Conservation (phyloP, 2,113 vertebrate species). For the Irena cyanogastra region DNA sequence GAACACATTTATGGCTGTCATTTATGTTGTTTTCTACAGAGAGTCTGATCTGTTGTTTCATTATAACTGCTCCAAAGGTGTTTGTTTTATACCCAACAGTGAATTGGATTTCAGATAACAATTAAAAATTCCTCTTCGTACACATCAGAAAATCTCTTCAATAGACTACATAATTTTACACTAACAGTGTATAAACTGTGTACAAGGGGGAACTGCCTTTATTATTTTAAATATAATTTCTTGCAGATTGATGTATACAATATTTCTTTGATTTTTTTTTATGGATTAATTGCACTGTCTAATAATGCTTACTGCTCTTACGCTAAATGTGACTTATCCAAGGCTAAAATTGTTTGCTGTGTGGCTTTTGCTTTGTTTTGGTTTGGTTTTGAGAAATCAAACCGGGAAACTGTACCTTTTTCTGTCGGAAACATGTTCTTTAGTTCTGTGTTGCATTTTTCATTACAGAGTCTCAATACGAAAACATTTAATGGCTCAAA, state of each 20-base stretch:
- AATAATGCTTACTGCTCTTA: neutral
- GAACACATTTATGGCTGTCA: neutral
- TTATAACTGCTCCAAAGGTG: neutral
- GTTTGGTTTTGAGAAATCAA: slow-evolving; percentile 28
- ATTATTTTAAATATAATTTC: neutral
- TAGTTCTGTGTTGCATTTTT: slow-evolving; percentile 73
- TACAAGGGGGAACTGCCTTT: neutral
- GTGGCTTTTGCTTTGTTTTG: neutral
- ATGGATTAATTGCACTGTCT: neutral
- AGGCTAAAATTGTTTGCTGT: slow-evolving; percentile 5
- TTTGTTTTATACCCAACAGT: neutral
- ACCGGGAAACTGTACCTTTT: slow-evolving; percentile 65
- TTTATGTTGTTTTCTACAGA: neutral
- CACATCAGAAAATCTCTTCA: neutral
- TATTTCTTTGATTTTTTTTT: neutral
- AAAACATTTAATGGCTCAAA: slow-evolving; percentile 69
- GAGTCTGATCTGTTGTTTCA: neutral
- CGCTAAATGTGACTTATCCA: slow-evolving; percentile 14
- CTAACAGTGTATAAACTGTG: neutral
- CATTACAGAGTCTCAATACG: slow-evolving; percentile 71
- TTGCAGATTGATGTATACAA: neutral
- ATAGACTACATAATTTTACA: neutral
- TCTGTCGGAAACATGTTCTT: slow-evolving; percentile 64
- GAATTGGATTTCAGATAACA: neutral
- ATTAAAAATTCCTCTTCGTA: neutral